Evolutionary conservation across 2,888 invertebrate genomes (phyloP).

Genomic region (Elysia crispata): DNA sequence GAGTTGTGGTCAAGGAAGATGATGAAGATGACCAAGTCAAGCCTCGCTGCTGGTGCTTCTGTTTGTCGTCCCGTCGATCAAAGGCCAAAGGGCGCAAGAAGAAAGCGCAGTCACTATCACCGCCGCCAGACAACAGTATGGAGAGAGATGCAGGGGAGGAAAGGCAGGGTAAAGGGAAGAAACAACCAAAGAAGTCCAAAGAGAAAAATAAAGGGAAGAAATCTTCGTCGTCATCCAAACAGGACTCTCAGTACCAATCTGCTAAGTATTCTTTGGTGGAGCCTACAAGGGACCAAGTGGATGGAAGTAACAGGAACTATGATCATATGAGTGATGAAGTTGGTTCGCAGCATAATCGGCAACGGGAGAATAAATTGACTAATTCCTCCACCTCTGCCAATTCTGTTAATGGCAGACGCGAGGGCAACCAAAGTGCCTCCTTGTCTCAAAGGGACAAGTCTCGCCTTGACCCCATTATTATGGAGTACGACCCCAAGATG

Average conservation of each 20-base stretch:
- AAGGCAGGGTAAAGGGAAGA: conserved; percentile 22
- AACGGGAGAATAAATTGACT: background rate
- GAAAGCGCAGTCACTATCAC: background rate
- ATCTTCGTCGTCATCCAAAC: conserved; percentile 10
- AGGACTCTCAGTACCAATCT: background rate
- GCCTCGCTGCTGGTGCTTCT: conserved; percentile 63
- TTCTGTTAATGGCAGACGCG: background rate
- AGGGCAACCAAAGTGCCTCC: background rate
- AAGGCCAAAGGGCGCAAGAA: background rate
- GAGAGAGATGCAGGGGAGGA: background rate
- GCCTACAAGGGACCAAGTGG: too few species aligned
- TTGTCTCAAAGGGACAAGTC: background rate
- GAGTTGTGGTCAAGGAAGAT: conserved; percentile 54
- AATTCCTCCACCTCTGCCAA: background rate
- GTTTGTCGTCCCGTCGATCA: conserved; percentile 53
- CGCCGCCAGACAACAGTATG: background rate
- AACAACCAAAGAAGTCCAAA: conserved; percentile 41
- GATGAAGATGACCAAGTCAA: conserved; percentile 54
- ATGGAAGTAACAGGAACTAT: too few species aligned
- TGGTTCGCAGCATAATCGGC: background rate
- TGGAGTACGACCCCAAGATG: conserved; percentile 54
- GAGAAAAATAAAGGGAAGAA: conserved; percentile 20
- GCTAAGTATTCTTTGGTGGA: background rate
- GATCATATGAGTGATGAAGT: background rate
- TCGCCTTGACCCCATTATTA: conserved; percentile 51